Evolutionary conservation across 2,113 vertebrate genomes (phyloP).

Genomic region (Aegithalos caudatus): DNA sequence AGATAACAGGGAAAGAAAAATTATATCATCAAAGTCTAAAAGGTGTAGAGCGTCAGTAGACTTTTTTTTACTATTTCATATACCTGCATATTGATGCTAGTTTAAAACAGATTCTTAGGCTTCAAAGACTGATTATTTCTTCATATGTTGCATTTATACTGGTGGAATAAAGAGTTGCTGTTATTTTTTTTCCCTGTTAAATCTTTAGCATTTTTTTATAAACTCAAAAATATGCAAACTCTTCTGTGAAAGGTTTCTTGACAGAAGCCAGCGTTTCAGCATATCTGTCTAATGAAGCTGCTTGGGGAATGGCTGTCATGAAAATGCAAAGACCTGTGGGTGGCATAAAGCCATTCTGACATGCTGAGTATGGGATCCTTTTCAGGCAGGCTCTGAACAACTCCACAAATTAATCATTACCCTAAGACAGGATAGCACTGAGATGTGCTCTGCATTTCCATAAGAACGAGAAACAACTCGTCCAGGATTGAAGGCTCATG

Average conservation of each 20-base stretch:
- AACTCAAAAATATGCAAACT: background rate
- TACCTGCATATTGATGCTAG: background rate
- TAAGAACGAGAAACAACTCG: background rate
- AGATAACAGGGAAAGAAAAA: background rate
- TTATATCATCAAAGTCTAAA: background rate
- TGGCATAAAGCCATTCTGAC: background rate
- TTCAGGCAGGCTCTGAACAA: background rate
- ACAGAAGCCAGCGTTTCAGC: background rate
- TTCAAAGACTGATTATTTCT: background rate
- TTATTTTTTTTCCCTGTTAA: background rate
- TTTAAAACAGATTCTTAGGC: background rate
- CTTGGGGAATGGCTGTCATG: slow-evolving; percentile 9
- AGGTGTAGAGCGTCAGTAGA: background rate
- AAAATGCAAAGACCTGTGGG: background rate
- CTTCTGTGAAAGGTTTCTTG: background rate
- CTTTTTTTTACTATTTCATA: background rate
- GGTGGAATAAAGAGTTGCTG: background rate
- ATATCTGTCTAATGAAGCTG: background rate
- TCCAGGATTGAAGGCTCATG: background rate
- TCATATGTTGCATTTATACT: background rate
- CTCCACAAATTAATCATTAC: background rate
- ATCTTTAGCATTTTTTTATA: background rate
- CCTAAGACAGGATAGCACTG: background rate
- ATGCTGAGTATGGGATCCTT: background rate
- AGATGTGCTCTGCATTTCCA: background rate